Percentiles rank a stretch among this genome's conserved stretches.
Evolutionary conservation across 2,113 vertebrate genomes (phyloP).

Genomic region (Bubo scandiacus): DNA sequence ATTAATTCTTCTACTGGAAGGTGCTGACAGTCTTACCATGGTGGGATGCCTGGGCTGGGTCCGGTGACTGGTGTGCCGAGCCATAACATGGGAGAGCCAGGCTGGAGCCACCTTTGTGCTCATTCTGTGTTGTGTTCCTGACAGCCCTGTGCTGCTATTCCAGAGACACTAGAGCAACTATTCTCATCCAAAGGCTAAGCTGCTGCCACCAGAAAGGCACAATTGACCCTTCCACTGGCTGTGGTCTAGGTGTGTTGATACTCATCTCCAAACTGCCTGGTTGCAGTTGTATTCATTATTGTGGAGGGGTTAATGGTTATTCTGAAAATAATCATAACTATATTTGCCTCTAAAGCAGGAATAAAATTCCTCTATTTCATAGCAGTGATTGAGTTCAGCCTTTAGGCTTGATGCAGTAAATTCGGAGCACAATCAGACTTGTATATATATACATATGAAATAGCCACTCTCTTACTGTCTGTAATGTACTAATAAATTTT

Average conservation of each 20-base stretch:
- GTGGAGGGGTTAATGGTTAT: not conserved
- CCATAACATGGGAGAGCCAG: fast-evolving
- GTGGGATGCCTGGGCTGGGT: not conserved
- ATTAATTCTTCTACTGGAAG: not conserved
- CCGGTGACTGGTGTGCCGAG: not conserved
- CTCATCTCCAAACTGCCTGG: not conserved
- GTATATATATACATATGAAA: not conserved
- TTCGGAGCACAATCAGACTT: not conserved
- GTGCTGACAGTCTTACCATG: not conserved
- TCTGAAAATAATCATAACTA: not conserved
- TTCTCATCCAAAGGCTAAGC: not conserved
- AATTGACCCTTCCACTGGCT: not conserved
- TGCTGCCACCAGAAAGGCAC: not conserved
- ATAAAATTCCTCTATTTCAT: not conserved
- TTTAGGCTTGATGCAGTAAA: not conserved
- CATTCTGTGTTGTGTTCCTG: not conserved
- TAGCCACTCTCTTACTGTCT: not conserved
- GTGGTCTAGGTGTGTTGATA: not conserved
- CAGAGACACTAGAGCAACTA: not conserved
- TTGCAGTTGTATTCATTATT: not conserved
- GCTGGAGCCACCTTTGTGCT: not conserved
- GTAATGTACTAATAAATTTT: not conserved
- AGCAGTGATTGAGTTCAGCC: not conserved
- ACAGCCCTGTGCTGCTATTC: not conserved
- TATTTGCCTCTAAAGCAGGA: not conserved